These are phyloP conservation scores for Clarias batrachus DNA, from an alignment of 2,113 vertebrate species.

Conservation along the genomic window DNA sequence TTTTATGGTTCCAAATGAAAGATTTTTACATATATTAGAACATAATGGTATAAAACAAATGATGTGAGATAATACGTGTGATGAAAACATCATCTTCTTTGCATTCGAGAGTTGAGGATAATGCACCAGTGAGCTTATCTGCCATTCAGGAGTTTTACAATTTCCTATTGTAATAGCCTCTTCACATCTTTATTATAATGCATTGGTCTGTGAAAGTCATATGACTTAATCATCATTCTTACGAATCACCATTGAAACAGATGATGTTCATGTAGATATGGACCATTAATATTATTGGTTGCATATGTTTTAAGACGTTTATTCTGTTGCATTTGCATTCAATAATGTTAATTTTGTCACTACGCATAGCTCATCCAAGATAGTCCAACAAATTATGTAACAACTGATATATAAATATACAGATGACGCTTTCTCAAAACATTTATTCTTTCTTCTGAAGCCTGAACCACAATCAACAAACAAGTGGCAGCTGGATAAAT, in stretches of 20 bases:
- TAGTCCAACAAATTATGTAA: background rate
- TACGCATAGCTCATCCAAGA: background rate
- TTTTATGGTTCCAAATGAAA: constrained; percentile 49
- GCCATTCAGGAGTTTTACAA: constrained; percentile 50
- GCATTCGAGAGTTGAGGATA: constrained; percentile 30
- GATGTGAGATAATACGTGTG: constrained; percentile 52
- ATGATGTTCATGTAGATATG: constrained; percentile 36
- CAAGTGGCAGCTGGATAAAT: constrained; percentile 84
- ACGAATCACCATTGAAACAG: constrained; percentile 39
- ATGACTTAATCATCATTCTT: constrained; percentile 56
- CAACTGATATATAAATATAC: background rate
- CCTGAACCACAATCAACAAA: constrained; percentile 70
- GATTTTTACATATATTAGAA: constrained; percentile 50
- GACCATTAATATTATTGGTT: constrained; percentile 30
- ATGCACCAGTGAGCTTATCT: constrained; percentile 35
- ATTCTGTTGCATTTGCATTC: background rate
- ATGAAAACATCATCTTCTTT: constrained; percentile 43
- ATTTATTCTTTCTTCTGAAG: constrained; percentile 57
- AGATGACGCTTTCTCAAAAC: background rate
- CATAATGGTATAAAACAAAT: constrained; percentile 52
- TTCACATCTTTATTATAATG: constrained; percentile 36
- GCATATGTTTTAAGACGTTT: constrained; percentile 11
- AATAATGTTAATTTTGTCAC: background rate
- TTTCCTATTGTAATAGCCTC: constrained; percentile 47
- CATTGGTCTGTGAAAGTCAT: constrained; percentile 53